Evolutionary conservation across 2,113 vertebrate species (phyloP).

Genomic region (Elgaria multicarinata): DNA sequence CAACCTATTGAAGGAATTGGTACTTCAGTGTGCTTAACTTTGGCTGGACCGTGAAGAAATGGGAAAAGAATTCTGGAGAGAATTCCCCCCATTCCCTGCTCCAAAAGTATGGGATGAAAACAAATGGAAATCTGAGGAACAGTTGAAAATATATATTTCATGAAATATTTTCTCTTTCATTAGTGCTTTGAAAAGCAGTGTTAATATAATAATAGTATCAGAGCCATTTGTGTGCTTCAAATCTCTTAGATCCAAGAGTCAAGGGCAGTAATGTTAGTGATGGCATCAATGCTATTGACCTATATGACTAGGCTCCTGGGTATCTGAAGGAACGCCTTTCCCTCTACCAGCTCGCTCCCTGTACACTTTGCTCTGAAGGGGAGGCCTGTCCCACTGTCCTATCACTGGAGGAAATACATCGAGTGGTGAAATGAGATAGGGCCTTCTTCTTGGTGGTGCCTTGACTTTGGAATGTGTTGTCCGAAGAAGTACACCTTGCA

Average conservation of each 20-base stretch:
- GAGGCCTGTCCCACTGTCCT: too few relatives aligned
- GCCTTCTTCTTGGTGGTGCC: too few relatives aligned
- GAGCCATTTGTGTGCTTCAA: background rate
- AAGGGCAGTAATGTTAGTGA: background rate
- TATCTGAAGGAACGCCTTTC: too few relatives aligned
- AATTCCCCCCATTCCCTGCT: background rate
- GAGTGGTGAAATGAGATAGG: too few relatives aligned
- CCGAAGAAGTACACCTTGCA: too few relatives aligned
- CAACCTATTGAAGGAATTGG: background rate
- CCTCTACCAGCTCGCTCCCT: too few relatives aligned
- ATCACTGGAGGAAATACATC: too few relatives aligned
- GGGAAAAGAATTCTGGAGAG: background rate
- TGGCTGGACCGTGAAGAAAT: background rate
- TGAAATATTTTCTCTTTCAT: background rate
- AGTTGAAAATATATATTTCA: too few relatives aligned
- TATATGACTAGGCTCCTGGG: too few relatives aligned
- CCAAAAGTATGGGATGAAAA: background rate
- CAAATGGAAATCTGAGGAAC: background rate
- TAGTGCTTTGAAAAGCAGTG: background rate
- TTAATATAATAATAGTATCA: background rate
- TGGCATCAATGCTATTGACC: background rate
- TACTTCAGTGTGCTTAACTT: background rate
- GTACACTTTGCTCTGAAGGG: too few relatives aligned
- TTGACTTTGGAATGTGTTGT: too few relatives aligned
- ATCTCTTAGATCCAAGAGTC: background rate